A percentile compares a stretch with the other conserved stretches of the same genome.
These are phyloP conservation scores for Plectropomus leopardus DNA, from an alignment of 2,113 vertebrate genomes.

Conservation along the genomic window DNA sequence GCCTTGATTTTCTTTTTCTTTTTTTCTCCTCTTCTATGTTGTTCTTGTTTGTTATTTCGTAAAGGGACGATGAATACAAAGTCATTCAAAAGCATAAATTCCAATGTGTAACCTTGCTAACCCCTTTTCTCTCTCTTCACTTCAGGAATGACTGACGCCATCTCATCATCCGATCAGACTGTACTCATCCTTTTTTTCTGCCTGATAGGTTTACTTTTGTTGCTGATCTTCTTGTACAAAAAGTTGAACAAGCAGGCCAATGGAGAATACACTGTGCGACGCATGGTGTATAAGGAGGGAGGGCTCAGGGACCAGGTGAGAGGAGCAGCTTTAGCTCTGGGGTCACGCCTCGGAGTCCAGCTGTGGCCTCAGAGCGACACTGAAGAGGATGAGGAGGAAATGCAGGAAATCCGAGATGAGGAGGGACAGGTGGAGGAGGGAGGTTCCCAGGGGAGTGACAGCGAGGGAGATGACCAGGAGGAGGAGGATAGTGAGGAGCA, in stretches of 20 bases:
- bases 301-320: conserved; percentile 77
- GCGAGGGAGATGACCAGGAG: conserved; percentile 4
- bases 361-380: conserved; percentile 58
- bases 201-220: conserved; percentile 37
- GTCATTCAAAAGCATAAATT: background rate
- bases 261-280: conserved; percentile 71
- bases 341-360: conserved; percentile 48
- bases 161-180: fast-evolving
- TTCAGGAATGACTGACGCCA: background rate
- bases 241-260: conserved; percentile 76
- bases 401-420: conserved; percentile 43
- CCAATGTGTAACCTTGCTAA: background rate
- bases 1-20: no score
- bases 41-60: no score
- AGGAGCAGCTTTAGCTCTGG: conserved; percentile 30
- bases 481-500: conserved; percentile 9
- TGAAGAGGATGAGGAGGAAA: conserved; percentile 55
- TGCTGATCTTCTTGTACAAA: conserved; percentile 78
- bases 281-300: conserved; percentile 70
- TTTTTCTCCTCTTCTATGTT: background rate
- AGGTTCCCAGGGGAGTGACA: conserved; percentile 13
- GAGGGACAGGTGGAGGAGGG: conserved; percentile 30
- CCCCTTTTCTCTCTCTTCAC: conserved; percentile 4
- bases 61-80: background rate
- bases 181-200: conserved; percentile 38